phyloP scores from a whole-genome alignment of 2,113 vertebrate genomes.

The Prinia subflava region DNA sequence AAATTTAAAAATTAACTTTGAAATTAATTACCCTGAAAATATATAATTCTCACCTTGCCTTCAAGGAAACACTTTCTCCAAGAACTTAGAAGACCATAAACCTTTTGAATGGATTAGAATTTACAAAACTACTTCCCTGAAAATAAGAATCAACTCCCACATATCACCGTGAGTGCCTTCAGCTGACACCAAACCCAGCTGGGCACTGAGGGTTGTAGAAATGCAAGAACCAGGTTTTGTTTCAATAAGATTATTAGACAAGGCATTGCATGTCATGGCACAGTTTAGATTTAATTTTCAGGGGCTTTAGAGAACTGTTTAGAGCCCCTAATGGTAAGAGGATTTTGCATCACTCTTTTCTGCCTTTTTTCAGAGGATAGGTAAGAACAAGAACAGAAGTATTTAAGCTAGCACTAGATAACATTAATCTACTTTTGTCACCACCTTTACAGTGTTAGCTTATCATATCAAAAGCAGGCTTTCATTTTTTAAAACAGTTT shows the following conservation, averaged over 20 bases:
- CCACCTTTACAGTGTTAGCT: neutral
- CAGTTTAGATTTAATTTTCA: neutral
- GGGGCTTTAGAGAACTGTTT: neutral
- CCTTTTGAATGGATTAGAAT: neutral
- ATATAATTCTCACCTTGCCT: neutral
- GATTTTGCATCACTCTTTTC: neutral
- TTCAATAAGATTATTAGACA: neutral
- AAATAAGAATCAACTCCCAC: neutral
- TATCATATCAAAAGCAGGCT: neutral
- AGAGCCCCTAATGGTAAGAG: neutral
- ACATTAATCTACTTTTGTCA: neutral
- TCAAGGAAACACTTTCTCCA: neutral
- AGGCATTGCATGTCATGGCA: neutral
- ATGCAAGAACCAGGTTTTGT: neutral
- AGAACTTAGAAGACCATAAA: neutral
- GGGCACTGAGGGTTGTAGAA: neutral
- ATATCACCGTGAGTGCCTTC: neutral
- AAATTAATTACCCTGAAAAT: neutral
- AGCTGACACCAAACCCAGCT: neutral
- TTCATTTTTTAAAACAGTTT: neutral
- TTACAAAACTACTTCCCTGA: neutral
- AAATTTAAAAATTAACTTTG: neutral
- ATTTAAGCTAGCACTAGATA: neutral
- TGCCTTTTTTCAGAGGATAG: neutral
- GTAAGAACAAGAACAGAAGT: neutral